Evolutionary conservation across 1,140 invertebrate genomes (phyloP).

Genomic region (Bombus impatiens): DNA sequence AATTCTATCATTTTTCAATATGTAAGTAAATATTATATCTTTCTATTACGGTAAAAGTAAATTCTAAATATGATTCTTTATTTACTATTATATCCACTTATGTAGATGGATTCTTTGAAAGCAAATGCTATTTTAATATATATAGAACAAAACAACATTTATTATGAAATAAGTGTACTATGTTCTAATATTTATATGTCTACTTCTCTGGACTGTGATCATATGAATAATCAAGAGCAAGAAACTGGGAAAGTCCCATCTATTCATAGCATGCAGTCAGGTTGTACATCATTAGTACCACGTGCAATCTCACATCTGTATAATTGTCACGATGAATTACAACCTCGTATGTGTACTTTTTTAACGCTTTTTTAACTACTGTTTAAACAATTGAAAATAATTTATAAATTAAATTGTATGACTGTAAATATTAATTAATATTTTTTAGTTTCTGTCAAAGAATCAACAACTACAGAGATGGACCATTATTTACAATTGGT

Average conservation of each 20-base stretch:
- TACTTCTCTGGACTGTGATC: conserved; percentile 68
- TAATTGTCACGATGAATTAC: conserved; percentile 72
- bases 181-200: conserved; percentile 73
- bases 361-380: neutral
- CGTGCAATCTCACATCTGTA: conserved; percentile 74
- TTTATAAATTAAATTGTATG: neutral
- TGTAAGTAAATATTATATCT: conserved; percentile 61
- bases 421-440: neutral
- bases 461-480: conserved; percentile 64
- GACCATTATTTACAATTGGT: conserved; percentile 68
- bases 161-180: conserved; percentile 75
- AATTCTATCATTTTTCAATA: conserved; percentile 70
- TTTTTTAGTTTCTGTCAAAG: conserved; percentile 61
- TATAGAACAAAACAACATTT: conserved; percentile 73
- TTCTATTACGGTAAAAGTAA: neutral
- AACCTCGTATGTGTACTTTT: conserved; percentile 63
- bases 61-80: neutral
- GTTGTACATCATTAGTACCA: conserved; percentile 65
- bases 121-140: conserved; percentile 72
- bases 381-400: neutral
- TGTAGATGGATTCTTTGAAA: conserved; percentile 72
- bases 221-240: conserved; percentile 46
- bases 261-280: conserved; percentile 54
- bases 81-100: neutral
- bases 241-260: conserved; percentile 51